Conservation (phyloP, 2,113 vertebrate species). For the Macquaria australasica region DNA sequence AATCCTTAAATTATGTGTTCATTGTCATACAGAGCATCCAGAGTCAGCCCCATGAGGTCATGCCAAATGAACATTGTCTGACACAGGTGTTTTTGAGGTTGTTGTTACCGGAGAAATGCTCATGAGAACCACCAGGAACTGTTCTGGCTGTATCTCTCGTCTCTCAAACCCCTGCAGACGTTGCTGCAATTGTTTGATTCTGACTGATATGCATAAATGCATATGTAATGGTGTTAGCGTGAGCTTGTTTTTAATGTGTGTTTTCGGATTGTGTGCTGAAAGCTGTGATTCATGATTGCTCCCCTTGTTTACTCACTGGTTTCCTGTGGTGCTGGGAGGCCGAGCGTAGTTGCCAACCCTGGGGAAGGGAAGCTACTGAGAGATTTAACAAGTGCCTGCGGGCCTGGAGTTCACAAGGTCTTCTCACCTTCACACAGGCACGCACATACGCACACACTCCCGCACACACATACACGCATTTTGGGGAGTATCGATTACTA, state of each 20-base stretch:
- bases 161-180: conserved; percentile 57
- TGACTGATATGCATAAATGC: conserved; percentile 72
- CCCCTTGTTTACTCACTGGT: conserved; percentile 74
- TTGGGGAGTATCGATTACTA: conserved; percentile 54
- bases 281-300: conserved; percentile 74
- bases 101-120: conserved; percentile 18
- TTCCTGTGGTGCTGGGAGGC: conserved; percentile 62
- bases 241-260: conserved; percentile 62
- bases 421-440: conserved; percentile 60
- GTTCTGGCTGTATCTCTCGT: conserved; percentile 31
- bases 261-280: conserved; percentile 61
- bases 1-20: conserved; percentile 5
- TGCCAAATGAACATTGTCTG: conserved; percentile 19
- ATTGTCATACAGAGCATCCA: conserved; percentile 28
- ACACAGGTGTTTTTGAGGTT: conserved; percentile 17
- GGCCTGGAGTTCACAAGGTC: conserved; percentile 70
- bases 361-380: conserved; percentile 56
- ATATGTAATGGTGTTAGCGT: conserved; percentile 67
- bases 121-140: conserved; percentile 42
- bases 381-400: conserved; percentile 72
- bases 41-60: conserved; percentile 11
- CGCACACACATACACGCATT: conserved; percentile 20
- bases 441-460: conserved; percentile 10
- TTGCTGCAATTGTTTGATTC: conserved; percentile 61
- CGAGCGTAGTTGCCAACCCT: conserved; percentile 38